phyloP scores from a whole-genome alignment of 2,888 invertebrate species.

The Mimumesa dahlbomi region DNA sequence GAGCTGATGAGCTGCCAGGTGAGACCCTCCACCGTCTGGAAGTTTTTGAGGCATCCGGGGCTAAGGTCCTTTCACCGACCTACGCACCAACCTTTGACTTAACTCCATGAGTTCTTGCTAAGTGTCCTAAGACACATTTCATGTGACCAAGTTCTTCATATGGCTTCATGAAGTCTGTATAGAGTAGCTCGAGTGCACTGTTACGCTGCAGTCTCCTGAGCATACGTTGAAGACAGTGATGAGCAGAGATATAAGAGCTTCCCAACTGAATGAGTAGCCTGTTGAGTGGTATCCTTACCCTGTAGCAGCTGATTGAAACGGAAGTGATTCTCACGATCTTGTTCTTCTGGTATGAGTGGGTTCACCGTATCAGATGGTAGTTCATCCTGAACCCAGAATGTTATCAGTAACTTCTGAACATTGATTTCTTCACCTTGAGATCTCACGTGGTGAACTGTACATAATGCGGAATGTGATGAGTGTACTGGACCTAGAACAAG shows the following conservation, averaged over 20 bases:
- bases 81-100: too few species aligned
- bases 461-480: not conserved
- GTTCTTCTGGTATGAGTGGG: conserved; percentile 7
- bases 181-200: not conserved
- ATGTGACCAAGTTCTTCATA: not conserved
- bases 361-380: not conserved
- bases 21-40: too few species aligned
- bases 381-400: conserved; percentile 42
- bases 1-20: too few species aligned
- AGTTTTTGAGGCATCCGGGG: too few species aligned
- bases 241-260: not conserved
- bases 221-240: not conserved
- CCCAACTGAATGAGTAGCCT: fast-evolving
- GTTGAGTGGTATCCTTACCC: conserved; percentile 28
- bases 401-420: conserved; percentile 20
- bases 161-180: not conserved
- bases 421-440: not conserved
- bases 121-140: not conserved
- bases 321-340: conserved; percentile 36
- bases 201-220: not conserved
- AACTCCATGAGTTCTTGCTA: too few species aligned
- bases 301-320: conserved; percentile 21
- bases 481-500: not conserved
- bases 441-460: not conserved
- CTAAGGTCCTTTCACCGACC: too few species aligned